A percentile compares a stretch with the other conserved stretches of the same genome.
Evolutionary conservation across 2,797 vertebrate genomes (phyloP).

Genomic region (Rallus crepitans): DNA sequence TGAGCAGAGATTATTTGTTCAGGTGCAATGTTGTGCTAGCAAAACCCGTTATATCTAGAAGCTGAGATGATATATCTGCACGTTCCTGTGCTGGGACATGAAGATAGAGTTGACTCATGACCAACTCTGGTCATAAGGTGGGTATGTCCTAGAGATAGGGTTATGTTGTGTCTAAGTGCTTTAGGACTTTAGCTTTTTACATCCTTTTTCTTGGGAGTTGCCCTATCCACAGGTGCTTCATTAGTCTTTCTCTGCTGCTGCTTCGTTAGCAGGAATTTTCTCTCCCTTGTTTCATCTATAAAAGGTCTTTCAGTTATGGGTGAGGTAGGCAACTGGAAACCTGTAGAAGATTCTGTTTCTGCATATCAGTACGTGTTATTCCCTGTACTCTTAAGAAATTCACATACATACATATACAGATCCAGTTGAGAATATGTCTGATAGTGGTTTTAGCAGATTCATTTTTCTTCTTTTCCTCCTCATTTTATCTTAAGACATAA

Average conservation of each 20-base stretch:
- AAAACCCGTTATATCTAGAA: background rate
- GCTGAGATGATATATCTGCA: background rate
- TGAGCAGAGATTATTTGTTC: background rate
- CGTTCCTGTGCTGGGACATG: background rate
- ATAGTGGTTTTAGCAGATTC: background rate
- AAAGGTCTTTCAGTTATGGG: background rate
- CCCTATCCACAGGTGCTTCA: background rate
- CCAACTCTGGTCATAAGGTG: background rate
- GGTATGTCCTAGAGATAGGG: background rate
- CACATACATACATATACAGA: rapidly evolving
- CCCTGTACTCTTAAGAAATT: background rate
- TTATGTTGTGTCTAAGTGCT: background rate
- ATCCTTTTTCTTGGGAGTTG: background rate
- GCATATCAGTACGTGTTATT: background rate
- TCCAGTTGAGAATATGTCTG: background rate
- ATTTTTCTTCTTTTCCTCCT: background rate
- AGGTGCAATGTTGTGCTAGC: background rate
- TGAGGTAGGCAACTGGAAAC: background rate
- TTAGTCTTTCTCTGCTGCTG: background rate
- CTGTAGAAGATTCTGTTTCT: background rate
- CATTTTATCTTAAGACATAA: background rate
- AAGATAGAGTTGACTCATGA: rapidly evolving
- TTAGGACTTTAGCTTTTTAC: background rate
- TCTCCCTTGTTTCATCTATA: background rate
- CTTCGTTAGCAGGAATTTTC: background rate